Base-by-base conservation (phyloP, 2,888 invertebrate species). In the Nasonia oneida region DNA sequence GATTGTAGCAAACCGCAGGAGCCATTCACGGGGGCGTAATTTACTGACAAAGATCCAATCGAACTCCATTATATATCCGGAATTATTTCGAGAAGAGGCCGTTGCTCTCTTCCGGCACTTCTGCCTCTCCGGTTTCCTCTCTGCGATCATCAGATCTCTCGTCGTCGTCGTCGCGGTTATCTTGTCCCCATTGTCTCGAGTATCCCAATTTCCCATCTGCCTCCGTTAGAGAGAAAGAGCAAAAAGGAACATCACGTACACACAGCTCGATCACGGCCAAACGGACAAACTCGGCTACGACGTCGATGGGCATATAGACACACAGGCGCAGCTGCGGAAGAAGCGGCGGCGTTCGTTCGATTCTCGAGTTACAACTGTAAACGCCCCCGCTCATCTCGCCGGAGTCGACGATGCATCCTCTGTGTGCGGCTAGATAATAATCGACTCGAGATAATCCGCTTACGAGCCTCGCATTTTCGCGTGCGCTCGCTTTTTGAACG, bases 291-390 rank as follows among this genome's bases (percentile, higher is more conserved):
- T 80, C 67, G 85, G 14, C 61, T 2, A 61, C 4, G 33, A 67
- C 67, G 77, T 3, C n/a, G n/a, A 4, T 79, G 73, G 64, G 73
- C 12, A 85, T 70, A 77, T 74, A 78, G 42, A 37, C 81, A 82
- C 75, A 64, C 71, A 29, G 29, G 47, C 57, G 88, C 81, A 73
- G 89, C 92, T 91, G 91, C 92, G 91, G 79, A 67, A 50, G 80
- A 86, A 75, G 85, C 88, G 89, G 85, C 88, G 89, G 74, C 76
- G 76, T 76, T 74, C 77, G 83, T 87, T 87, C 87, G 88, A 88
- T 88, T 92, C 92, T 92, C 92, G 89, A 90, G 89, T 92, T 92
- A 92, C 61, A 12, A 23, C 64, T 5, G 18, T 53, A n/a, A 8
- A 64, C 92, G 89, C 89, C 88, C 87, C 86, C 89, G 89, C 87